These are phyloP conservation scores for Nothura maculosa DNA, from an alignment of 2,797 vertebrate genomes.

Conservation along the genomic window DNA sequence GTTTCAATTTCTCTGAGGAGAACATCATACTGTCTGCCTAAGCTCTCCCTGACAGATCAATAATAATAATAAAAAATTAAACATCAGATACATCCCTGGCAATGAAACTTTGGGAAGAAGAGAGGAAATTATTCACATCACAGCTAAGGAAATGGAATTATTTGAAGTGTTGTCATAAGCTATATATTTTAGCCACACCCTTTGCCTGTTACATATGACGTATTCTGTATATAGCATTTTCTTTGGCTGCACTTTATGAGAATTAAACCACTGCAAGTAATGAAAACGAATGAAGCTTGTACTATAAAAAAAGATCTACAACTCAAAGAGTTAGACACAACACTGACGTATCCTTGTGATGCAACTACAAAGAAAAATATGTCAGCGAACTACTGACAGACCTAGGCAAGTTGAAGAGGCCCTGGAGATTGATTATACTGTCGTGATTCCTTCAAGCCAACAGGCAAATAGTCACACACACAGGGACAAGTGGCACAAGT, in stretches of 20 bases:
- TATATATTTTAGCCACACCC: background rate
- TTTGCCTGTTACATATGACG: background rate
- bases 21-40: background rate
- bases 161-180: background rate
- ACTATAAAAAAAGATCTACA: background rate
- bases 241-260: background rate
- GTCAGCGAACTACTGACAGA: background rate
- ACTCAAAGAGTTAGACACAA: background rate
- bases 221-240: background rate
- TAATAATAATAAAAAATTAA: background rate
- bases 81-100: background rate
- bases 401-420: background rate
- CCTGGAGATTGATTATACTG: background rate
- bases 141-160: background rate
- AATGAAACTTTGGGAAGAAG: background rate
- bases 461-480: background rate
- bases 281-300: background rate
- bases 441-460: background rate
- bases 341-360: background rate
- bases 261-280: fast-evolving
- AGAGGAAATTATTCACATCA: background rate
- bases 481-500: background rate
- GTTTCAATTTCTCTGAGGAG: background rate
- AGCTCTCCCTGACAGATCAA: background rate
- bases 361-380: background rate